Conservation (phyloP, 2,888 invertebrate genomes). For the Plebejus anna region DNA sequence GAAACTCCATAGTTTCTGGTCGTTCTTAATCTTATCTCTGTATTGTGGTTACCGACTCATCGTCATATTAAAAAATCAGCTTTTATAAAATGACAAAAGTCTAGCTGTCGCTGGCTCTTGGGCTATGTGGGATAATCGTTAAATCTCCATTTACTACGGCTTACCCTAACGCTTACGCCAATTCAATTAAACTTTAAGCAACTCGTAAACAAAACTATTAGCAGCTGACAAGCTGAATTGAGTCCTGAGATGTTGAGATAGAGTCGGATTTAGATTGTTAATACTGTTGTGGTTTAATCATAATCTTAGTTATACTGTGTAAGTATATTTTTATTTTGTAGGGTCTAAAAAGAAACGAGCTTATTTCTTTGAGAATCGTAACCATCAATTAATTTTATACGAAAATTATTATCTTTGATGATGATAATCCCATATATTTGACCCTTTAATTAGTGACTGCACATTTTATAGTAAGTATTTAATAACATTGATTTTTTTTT, state of each 20-base stretch:
- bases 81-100: too few species aligned
- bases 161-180: conserved; percentile 48
- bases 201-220: conserved; percentile 76
- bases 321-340: conserved; percentile 12
- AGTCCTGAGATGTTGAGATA: background rate
- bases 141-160: conserved; percentile 58
- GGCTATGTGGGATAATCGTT: conserved; percentile 44
- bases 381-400: background rate
- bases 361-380: background rate
- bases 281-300: background rate
- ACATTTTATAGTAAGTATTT: too few species aligned
- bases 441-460: too few species aligned
- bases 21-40: too few species aligned
- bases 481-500: too few species aligned
- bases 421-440: background rate
- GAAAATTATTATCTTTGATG: background rate
- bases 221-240: conserved; percentile 47
- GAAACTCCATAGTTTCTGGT: too few species aligned
- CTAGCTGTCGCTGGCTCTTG: too few species aligned
- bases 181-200: conserved; percentile 78
- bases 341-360: background rate
- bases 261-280: background rate
- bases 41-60: too few species aligned
- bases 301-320: conserved; percentile 3
- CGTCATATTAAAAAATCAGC: too few species aligned